phyloP scores from a whole-genome alignment of 1,140 invertebrate genomes.

The Leptinotarsa texana region DNA sequence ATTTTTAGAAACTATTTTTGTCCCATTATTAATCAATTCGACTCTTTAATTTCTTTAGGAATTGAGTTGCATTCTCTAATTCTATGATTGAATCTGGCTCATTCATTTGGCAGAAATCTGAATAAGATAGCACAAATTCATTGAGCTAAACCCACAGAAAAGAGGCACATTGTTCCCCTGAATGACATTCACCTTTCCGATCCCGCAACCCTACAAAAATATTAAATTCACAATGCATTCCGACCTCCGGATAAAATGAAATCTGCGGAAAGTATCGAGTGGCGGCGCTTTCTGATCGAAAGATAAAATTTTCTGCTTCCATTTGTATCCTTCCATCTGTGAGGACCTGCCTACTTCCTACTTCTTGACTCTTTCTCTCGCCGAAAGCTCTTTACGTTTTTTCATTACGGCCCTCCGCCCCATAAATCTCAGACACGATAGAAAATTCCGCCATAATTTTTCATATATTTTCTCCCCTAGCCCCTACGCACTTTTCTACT shows the following conservation, averaged over 20 bases:
- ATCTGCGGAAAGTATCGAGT: conserved; percentile 3
- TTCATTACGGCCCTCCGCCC: conserved; percentile 9
- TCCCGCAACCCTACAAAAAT: background rate
- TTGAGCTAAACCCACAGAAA: too few species aligned
- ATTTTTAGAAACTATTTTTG: too few species aligned
- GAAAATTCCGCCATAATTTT: conserved; percentile 21
- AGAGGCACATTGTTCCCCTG: background rate
- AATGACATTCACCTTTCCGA: background rate
- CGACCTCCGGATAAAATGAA: background rate
- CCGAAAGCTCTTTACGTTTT: conserved; percentile 14
- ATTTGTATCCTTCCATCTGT: conserved; percentile 8
- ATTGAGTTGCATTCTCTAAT: too few species aligned
- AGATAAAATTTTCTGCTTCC: conserved; percentile 7
- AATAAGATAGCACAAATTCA: too few species aligned
- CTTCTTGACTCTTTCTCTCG: conserved; percentile 6
- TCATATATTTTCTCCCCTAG: conserved; percentile 12
- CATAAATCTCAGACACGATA: conserved; percentile 12
- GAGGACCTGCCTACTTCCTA: conserved; percentile 16
- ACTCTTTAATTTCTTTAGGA: too few species aligned
- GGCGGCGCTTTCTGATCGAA: background rate
- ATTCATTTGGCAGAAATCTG: too few species aligned
- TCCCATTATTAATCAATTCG: too few species aligned
- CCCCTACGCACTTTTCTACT: conserved; percentile 9
- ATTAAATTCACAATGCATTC: conserved; percentile 13
- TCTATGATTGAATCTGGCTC: too few species aligned